Evolutionary conservation across 2,888 invertebrate species (phyloP).

Genomic region (Nowickia ferox): DNA sequence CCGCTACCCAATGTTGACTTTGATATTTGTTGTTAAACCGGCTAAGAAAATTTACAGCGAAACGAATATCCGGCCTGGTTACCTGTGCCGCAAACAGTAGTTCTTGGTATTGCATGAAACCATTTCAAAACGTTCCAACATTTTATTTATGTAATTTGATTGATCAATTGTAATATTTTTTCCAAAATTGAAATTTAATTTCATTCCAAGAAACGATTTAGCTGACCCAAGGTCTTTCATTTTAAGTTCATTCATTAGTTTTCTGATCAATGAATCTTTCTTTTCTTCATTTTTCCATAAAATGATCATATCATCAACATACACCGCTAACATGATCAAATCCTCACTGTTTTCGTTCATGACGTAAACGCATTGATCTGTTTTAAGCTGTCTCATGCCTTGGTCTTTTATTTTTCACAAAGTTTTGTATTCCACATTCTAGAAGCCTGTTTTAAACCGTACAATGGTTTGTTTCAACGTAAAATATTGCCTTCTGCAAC

Average conservation of each 20-base stretch:
- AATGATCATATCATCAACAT: too few species aligned
- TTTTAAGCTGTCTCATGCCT: slow-evolving; percentile 48
- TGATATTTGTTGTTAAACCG: slow-evolving; percentile 35
- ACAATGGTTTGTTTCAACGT: slow-evolving; percentile 54
- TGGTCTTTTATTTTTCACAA: slow-evolving; percentile 27
- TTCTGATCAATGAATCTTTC: slow-evolving; percentile 39
- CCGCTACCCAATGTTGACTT: slow-evolving; percentile 34
- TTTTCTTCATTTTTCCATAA: background rate
- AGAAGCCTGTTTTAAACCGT: slow-evolving; percentile 54
- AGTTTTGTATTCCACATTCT: slow-evolving; percentile 43
- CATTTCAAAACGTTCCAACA: slow-evolving; percentile 16
- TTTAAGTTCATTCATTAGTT: slow-evolving; percentile 54
- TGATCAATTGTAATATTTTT: slow-evolving; percentile 18
- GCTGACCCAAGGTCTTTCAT: slow-evolving; percentile 55
- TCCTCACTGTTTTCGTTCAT: too few species aligned
- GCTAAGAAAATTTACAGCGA: slow-evolving; percentile 11
- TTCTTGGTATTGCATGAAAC: slow-evolving; percentile 19
- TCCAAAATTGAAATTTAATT: slow-evolving; percentile 25
- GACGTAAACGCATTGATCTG: too few species aligned
- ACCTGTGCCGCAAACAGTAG: slow-evolving; percentile 14
- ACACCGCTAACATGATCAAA: too few species aligned
- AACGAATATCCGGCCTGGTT: slow-evolving; percentile 20
- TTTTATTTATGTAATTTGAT: background rate
- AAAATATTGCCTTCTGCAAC: slow-evolving; percentile 43
- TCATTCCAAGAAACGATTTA: slow-evolving; percentile 70